These are phyloP conservation scores for Melanotaenia trifasciata DNA, from an alignment of 2,797 vertebrate genomes.

Conservation along the genomic window DNA sequence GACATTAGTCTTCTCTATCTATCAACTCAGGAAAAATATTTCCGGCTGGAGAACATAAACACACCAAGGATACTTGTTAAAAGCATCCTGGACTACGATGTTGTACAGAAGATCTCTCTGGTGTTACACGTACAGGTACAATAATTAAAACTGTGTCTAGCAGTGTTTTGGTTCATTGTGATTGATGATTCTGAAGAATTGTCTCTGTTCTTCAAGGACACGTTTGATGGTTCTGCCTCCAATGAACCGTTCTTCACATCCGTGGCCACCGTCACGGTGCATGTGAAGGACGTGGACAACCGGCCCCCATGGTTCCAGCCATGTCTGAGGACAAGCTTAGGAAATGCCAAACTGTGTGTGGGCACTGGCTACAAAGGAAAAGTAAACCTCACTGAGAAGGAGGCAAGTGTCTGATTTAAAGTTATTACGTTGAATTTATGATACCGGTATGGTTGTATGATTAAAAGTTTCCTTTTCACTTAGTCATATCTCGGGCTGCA, in stretches of 20 bases:
- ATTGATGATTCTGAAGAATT: slow-evolving; percentile 10
- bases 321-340: slow-evolving; percentile 74
- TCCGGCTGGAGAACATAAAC: slow-evolving; percentile 80
- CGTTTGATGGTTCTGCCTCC: slow-evolving; percentile 69
- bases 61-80: slow-evolving; percentile 80
- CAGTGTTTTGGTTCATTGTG: accelerated
- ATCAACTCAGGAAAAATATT: slow-evolving; percentile 79
- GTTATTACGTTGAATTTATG: too few relatives aligned
- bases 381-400: slow-evolving; percentile 85
- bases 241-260: slow-evolving; percentile 79
- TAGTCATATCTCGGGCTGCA: too few relatives aligned
- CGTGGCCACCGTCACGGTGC: slow-evolving; percentile 79
- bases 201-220: slow-evolving; percentile 70
- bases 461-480: too few relatives aligned
- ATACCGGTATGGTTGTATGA: too few relatives aligned
- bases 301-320: slow-evolving; percentile 87
- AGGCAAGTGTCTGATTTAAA: slow-evolving; percentile 61
- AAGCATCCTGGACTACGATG: slow-evolving; percentile 81
- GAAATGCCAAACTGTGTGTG: slow-evolving; percentile 81
- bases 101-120: slow-evolving; percentile 80
- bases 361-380: slow-evolving; percentile 81
- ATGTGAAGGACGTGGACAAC: slow-evolving; percentile 84
- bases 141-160: accelerated
- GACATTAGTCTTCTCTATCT: not conserved
- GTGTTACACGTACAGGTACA: slow-evolving; percentile 82